Evolutionary conservation across 1,140 invertebrate genomes (phyloP), one percentile per base, ranked within the genome.

Genomic region (Anoplophora glabripennis): DNA sequence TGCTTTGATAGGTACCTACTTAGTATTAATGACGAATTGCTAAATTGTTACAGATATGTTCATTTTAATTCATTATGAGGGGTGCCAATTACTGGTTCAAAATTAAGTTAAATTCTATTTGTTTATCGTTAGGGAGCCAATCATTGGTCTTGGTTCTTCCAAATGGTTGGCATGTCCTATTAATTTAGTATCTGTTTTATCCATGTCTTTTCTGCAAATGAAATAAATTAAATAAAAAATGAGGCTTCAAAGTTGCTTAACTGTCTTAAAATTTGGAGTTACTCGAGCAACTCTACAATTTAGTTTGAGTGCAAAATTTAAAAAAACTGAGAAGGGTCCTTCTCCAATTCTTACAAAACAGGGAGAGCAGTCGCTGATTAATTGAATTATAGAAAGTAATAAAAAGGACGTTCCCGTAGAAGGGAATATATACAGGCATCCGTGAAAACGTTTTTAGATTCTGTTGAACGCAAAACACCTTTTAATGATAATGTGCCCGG

Each of bases 331-430:
- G 10, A 44, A 48, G 37, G 61, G 57, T 14, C 61, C 61, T 18
- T 18, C 10, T 42, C 59, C 63, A 14, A 59, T 67, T 15, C 42
- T 65, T 11, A 48, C 53, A 7, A 7, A 21, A n/a, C 53, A 53
- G 42, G 63, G 65, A 59, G 64, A 64, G 47, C 10, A 51, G 1
- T 42, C 14, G 12, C 54, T 68, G 28, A 61, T 59, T 35, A 11
- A 55, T 5, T 68, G 66, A 61, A 55, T 68, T 47, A 7, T 53
- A 14, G 28, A 58, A 21, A 35, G 38, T 34, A 21, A 48, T 12
- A 57, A 37, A 54, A 61, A 46, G 54, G 57, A 59, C 8, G 66
- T 67, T 57, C 59, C 65, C 42, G 58, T n/a, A 58, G 57, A 56
- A 63, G 54, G 34, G 54, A 65, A 51, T 54, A 67, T 47, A 11